Evolutionary conservation across 2,797 vertebrate genomes (phyloP), one percentile per base, ranked within the genome.

Genomic region (Apogon talboti): DNA sequence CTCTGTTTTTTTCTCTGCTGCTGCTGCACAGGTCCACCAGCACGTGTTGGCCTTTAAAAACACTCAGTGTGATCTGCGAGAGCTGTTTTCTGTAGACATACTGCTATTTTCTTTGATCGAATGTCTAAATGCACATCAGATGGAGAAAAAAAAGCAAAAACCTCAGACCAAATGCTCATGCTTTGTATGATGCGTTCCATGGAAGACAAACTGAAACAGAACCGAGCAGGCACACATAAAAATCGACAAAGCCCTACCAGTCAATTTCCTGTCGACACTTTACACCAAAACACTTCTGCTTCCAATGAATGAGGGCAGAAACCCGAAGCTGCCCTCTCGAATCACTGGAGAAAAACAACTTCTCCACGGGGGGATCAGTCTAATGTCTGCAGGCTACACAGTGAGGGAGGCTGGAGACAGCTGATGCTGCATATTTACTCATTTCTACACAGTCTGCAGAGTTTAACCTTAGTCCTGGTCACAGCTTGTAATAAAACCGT

Each of bases 271-370:
- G 80, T 66, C 46, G 67, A 1, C 15, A 9, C 66, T 78, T 82
- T 16, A 71, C 68, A 74, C 55, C 57, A 71, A 77, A 83, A 84
- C 73, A 86, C 24, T 50, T 74, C 65, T 0, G 59, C 45, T 51
- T 11, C 45, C 54, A 71, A 74, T 88, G 81, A 86, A 85, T 88
- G 82, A 63, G 71, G 68, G 15, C 54, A 64, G 68, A 74, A 67
- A 70, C 52, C 41, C 0, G 51, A 78, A 44, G 57, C 38, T 28
- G 21, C 21, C 5, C 45, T 48, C 33, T 33, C 53, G 46, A 30
- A 7, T 24, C 38, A 13, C 61, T 3, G 7, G 16, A 72, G 77
- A 56, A 84, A 84, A 91, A 86, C 66, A 79, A 86, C 50, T 60
- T 61, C 74, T 52, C 48, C 41, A 0, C n/a, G 65, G 18, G 52